phyloP scores from a whole-genome alignment of 2,113 vertebrate genomes.

The zebrafish (Danio rerio) region DNA sequence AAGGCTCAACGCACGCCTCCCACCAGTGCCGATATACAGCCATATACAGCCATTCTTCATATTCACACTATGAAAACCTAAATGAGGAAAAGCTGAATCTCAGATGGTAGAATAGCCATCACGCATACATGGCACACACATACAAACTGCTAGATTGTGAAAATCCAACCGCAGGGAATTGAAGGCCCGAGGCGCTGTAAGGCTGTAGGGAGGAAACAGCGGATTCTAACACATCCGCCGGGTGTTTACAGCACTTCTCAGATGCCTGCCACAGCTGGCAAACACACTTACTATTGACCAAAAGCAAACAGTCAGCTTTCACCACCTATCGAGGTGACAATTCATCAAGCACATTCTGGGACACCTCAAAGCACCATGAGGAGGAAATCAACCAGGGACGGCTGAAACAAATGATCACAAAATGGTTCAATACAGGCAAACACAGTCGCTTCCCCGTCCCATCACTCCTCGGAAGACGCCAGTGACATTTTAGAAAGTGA shows the following conservation, averaged over 20 bases:
- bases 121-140: neutral
- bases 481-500: conserved; percentile 25
- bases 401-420: conserved; percentile 25
- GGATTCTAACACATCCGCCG: conserved; percentile 13
- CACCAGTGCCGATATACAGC: no score
- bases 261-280: conserved; percentile 1
- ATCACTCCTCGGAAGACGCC: neutral
- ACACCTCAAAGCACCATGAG: conserved; percentile 1
- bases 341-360: conserved; percentile 42
- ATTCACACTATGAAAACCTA: neutral
- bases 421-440: neutral
- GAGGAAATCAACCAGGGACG: conserved; percentile 3
- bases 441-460: neutral
- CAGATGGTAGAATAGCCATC: neutral
- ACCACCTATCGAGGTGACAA: conserved; percentile 43
- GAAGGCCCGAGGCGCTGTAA: neutral
- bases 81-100: neutral
- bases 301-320: conserved; percentile 39
- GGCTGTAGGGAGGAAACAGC: neutral
- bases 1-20: no score
- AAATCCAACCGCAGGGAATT: conserved; percentile 31
- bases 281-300: conserved; percentile 34
- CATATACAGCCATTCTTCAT: no score
- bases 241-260: conserved; percentile 22
- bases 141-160: conserved; percentile 1